Percentiles rank a stretch among this genome's conserved stretches.
phyloP scores from a whole-genome alignment of 35 echinoderm and acorn worm species.

The Amphiura filiformis region DNA sequence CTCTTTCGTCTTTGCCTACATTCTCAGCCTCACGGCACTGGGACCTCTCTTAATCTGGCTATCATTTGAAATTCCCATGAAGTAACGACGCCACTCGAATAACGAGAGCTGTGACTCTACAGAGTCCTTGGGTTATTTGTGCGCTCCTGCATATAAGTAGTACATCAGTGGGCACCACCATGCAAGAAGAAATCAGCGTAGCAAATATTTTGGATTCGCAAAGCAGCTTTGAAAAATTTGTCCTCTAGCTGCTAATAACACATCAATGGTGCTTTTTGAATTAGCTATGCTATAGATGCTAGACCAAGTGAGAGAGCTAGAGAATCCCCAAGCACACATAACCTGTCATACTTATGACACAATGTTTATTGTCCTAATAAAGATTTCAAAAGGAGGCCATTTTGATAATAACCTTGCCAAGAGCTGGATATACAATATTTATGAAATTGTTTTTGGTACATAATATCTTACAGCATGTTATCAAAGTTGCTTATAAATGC shows the following conservation, averaged over 20 bases:
- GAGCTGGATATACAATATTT: background rate
- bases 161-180: background rate
- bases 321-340: background rate
- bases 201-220: constrained; percentile 4
- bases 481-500: no score
- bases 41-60: constrained; percentile 9
- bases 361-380: constrained; percentile 7
- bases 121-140: background rate
- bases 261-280: constrained; percentile 11
- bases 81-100: constrained; percentile 6
- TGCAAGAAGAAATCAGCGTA: background rate
- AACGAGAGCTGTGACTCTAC: background rate
- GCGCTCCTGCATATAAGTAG: background rate
- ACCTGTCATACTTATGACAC: constrained; percentile 1
- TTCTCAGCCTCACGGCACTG: background rate
- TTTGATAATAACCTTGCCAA: background rate
- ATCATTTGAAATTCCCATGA: background rate
- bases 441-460: no score
- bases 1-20: background rate
- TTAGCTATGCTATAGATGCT: background rate
- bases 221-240: background rate
- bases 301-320: background rate
- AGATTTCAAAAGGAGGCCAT: background rate
- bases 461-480: no score
- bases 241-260: background rate